Conservation (phyloP, 2,888 invertebrate genomes). For the Steinernema scapterisci region DNA sequence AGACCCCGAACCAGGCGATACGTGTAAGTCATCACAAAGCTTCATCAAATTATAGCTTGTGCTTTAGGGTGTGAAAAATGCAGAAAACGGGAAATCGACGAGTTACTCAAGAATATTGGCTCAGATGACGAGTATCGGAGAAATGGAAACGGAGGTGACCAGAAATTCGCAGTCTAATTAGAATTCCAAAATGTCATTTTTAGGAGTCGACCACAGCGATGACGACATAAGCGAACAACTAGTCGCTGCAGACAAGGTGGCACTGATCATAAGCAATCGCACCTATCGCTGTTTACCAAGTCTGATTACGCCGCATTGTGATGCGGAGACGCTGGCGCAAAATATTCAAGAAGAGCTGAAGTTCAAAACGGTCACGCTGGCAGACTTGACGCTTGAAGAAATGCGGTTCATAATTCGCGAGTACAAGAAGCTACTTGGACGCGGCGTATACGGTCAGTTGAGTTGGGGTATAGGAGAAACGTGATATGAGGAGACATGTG, state of each 20-base stretch:
- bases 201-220: constrained; percentile 1
- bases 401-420: constrained; percentile 69
- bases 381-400: constrained; percentile 69
- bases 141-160: constrained; percentile 24
- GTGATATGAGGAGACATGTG: constrained; percentile 9
- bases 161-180: not conserved
- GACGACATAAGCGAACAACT: constrained; percentile 37
- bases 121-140: constrained; percentile 22
- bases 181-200: not conserved
- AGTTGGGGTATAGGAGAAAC: not conserved
- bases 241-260: constrained; percentile 70
- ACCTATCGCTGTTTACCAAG: constrained; percentile 63
- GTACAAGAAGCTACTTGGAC: constrained; percentile 68
- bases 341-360: constrained; percentile 61
- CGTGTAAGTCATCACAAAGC: not conserved
- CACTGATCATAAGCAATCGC: constrained; percentile 69
- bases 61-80: constrained; percentile 53
- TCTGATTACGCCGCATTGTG: constrained; percentile 66
- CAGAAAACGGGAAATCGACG: constrained; percentile 46
- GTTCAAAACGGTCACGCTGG: constrained; percentile 70
- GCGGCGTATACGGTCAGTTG: constrained; percentile 67
- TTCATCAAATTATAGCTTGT: not conserved
- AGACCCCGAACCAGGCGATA: not conserved
- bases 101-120: constrained; percentile 44
- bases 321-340: constrained; percentile 68